A percentile compares a stretch with the other conserved stretches of the same genome.
These are phyloP conservation scores for Conomelus anceps DNA, from an alignment of 2,888 invertebrate species.

Conservation along the genomic window DNA sequence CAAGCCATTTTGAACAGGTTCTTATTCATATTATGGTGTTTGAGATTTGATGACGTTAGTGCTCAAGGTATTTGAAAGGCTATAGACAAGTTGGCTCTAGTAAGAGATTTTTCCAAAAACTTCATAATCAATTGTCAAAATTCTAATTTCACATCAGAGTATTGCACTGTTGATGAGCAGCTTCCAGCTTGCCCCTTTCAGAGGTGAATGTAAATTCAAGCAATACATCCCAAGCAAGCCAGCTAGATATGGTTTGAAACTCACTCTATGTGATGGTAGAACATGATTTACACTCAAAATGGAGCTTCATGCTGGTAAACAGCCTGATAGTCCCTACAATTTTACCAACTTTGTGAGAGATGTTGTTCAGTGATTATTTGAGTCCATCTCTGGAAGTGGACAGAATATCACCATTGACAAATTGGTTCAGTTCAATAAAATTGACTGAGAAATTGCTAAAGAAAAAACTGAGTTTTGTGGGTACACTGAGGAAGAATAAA, in stretches of 20 bases:
- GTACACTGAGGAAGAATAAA: not conserved
- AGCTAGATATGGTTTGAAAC: not conserved
- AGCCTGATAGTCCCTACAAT: not conserved
- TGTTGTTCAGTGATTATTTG: not conserved
- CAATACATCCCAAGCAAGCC: not conserved
- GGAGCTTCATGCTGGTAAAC: not conserved
- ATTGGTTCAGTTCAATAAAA: not conserved
- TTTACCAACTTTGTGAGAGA: not conserved
- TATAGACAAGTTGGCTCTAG: not conserved
- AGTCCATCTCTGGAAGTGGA: not conserved
- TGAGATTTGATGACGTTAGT: not conserved
- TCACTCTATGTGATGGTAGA: not conserved
- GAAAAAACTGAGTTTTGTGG: not conserved
- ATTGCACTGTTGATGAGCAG: not conserved
- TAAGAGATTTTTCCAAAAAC: not conserved
- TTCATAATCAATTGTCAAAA: not conserved
- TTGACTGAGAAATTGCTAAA: not conserved
- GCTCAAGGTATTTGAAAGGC: not conserved
- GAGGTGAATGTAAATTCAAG: not conserved
- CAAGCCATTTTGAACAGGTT: not conserved
- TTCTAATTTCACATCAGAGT: not conserved
- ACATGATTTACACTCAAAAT: not conserved
- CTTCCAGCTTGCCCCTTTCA: not conserved
- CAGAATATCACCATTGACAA: not conserved
- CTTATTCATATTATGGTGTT: not conserved